Evolutionary conservation across 2,797 vertebrate genomes (phyloP).

Genomic region (Poeciliopsis infans): DNA sequence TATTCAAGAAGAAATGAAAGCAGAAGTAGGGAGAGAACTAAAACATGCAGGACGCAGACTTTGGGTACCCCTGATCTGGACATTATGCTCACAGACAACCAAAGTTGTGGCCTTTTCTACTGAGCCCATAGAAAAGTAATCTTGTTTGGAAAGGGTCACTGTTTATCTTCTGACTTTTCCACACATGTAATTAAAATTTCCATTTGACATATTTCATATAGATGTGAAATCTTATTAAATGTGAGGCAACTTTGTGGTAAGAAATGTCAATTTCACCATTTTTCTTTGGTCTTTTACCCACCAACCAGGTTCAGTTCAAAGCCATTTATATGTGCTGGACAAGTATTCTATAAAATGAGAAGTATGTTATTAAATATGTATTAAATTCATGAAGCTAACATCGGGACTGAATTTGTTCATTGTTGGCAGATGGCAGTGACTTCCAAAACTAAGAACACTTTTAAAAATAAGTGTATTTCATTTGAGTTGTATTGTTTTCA

Average conservation of each 20-base stretch:
- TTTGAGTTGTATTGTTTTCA: not conserved
- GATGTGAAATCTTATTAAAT: not conserved
- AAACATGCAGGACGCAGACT: too few relatives aligned
- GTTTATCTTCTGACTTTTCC: not conserved
- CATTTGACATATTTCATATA: not conserved
- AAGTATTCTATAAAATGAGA: not conserved
- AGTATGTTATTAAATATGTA: not conserved
- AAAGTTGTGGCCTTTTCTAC: not conserved
- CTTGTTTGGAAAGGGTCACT: not conserved
- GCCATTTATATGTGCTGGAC: not conserved
- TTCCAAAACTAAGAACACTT: not conserved
- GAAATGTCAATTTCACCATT: not conserved
- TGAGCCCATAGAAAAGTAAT: not conserved
- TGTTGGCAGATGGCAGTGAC: not conserved
- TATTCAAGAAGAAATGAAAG: constrained; percentile 3
- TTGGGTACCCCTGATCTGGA: too few relatives aligned
- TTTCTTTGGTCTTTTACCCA: not conserved
- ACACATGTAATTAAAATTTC: not conserved
- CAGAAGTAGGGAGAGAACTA: not conserved
- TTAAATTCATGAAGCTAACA: not conserved
- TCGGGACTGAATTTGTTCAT: not conserved
- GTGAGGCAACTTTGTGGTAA: not conserved
- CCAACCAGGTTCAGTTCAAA: not conserved
- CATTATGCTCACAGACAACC: not conserved
- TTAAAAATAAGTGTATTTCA: not conserved